Conservation (phyloP, 2,888 invertebrate genomes). For the Agrochola lychnidis region DNA sequence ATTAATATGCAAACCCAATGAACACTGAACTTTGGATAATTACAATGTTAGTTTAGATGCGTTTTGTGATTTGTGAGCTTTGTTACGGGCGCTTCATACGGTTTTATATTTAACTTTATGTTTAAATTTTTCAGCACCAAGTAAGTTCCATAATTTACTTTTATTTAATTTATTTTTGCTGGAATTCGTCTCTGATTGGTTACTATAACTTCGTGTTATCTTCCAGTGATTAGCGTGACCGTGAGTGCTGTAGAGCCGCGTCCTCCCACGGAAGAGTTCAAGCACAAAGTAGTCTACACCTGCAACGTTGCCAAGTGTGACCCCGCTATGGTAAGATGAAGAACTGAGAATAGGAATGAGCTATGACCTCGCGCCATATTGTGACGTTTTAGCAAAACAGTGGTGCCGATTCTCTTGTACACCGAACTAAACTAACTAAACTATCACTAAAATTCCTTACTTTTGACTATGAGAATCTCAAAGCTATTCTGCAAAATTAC, state of each 20-base stretch:
- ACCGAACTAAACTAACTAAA: no score
- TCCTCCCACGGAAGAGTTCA: background rate
- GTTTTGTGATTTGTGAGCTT: background rate
- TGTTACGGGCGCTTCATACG: background rate
- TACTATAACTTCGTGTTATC: background rate
- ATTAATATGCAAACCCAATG: background rate
- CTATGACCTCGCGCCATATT: background rate
- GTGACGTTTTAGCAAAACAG: background rate
- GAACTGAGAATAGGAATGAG: background rate
- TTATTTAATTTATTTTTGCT: background rate
- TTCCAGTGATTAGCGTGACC: constrained; percentile 14
- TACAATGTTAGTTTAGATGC: background rate
- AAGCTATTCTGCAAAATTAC: no score
- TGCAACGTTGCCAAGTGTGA: constrained; percentile 13
- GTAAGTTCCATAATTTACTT: constrained; percentile 11
- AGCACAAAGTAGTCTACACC: background rate
- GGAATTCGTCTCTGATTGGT: background rate
- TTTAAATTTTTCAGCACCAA: constrained; percentile 19
- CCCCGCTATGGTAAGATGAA: constrained; percentile 6
- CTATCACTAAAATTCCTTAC: no score
- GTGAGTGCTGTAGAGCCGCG: background rate
- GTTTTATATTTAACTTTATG: background rate
- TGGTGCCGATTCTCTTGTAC: no score
- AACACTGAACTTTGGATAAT: background rate
- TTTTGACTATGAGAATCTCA: no score